Percentiles rank a stretch among this genome's conserved stretches.
These are phyloP conservation scores for Dascillus cervinus DNA, from an alignment of 2,888 invertebrate species.

Conservation along the genomic window DNA sequence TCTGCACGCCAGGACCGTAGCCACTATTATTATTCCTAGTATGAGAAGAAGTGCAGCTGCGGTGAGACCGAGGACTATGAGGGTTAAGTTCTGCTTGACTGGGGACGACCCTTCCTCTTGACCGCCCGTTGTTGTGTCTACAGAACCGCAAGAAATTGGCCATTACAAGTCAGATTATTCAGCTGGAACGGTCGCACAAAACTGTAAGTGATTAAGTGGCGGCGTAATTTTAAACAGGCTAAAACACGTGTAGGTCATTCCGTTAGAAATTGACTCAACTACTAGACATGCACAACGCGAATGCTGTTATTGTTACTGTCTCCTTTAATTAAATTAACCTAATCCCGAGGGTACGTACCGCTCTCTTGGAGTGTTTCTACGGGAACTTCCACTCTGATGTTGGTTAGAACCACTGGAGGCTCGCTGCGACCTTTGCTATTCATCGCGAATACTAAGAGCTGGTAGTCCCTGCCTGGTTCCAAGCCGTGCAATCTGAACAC, in stretches of 20 bases:
- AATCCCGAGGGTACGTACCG: conserved; percentile 28
- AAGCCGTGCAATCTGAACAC: conserved; percentile 66
- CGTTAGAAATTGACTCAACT: conserved; percentile 23
- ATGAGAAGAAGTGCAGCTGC: conserved; percentile 36
- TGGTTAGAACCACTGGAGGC: conserved; percentile 65
- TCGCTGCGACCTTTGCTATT: conserved; percentile 73
- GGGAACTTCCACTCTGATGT: conserved; percentile 40
- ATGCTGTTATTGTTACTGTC: conserved; percentile 36
- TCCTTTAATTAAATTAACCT: conserved; percentile 37
- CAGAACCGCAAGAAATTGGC: conserved; percentile 23
- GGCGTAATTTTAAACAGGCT: conserved; percentile 5
- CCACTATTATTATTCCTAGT: conserved; percentile 34
- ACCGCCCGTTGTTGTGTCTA: conserved; percentile 23
- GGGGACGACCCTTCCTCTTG: conserved; percentile 19
- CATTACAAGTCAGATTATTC: too few relatives aligned
- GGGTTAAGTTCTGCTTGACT: conserved; percentile 30
- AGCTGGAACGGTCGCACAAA: too few relatives aligned
- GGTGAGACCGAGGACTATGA: conserved; percentile 37
- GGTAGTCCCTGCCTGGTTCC: conserved; percentile 69
- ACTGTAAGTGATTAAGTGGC: too few relatives aligned
- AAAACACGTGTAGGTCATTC: conserved; percentile 24
- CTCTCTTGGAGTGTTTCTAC: conserved; percentile 21
- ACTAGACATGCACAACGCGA: conserved; percentile 33
- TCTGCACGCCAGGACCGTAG: conserved; percentile 36
- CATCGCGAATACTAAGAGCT: conserved; percentile 71